These are phyloP conservation scores for Sorex fumeus DNA, from an alignment of 2,113 vertebrate species.

Conservation along the genomic window DNA sequence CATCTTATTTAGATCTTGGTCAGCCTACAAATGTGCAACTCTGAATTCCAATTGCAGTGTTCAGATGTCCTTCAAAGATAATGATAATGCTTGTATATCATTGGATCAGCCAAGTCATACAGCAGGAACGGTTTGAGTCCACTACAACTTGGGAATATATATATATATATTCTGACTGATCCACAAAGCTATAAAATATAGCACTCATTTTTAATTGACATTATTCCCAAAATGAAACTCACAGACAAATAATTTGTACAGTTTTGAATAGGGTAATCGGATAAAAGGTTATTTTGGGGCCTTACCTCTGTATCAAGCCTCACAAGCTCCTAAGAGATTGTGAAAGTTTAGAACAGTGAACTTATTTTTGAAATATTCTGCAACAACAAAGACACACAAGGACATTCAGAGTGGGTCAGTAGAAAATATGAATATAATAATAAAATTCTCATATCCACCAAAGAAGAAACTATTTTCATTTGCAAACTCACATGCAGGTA, in stretches of 20 bases:
- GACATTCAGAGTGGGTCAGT: conserved; percentile 16
- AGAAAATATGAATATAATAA: neutral
- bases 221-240: conserved; percentile 21
- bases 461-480: conserved; percentile 52
- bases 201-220: conserved; percentile 59
- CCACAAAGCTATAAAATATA: conserved; percentile 30
- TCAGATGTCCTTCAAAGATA: conserved; percentile 65
- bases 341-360: neutral
- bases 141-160: conserved; percentile 6
- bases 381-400: conserved; percentile 3
- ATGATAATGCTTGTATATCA: conserved; percentile 43
- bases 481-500: neutral
- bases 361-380: conserved; percentile 27
- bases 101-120: conserved; percentile 8
- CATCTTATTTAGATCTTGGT: conserved; percentile 68
- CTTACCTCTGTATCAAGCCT: neutral
- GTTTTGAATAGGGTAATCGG: conserved; percentile 45
- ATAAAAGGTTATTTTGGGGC: conserved; percentile 59
- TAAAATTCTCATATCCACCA: neutral
- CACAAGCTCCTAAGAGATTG: neutral
- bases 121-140: neutral
- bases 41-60: conserved; percentile 60
- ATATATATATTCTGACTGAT: conserved; percentile 64
- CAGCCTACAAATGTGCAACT: conserved; percentile 56
- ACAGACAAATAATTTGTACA: conserved; percentile 46